Evolutionary conservation across 2,797 vertebrate genomes (phyloP).

Genomic region (Rallus crepitans): DNA sequence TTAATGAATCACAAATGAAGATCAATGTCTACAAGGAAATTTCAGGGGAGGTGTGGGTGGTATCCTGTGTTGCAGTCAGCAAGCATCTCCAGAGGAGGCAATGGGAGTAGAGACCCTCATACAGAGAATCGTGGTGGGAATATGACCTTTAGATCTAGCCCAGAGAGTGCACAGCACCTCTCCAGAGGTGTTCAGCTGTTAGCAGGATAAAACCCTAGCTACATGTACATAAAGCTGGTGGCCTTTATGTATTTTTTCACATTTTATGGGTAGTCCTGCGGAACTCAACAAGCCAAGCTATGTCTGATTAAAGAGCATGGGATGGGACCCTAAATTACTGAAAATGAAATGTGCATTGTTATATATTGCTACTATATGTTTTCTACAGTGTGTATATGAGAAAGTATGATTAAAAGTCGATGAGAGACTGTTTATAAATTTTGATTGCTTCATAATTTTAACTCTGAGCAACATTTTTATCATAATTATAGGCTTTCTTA

Average conservation of each 20-base stretch:
- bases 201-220: neutral
- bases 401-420: conserved; percentile 87
- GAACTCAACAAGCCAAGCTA: neutral
- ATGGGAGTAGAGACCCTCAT: neutral
- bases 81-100: neutral
- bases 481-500: conserved; percentile 89
- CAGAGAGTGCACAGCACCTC: neutral
- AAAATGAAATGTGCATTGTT: conserved; percentile 76
- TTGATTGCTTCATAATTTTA: conserved; percentile 90
- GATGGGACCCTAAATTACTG: conserved; percentile 50
- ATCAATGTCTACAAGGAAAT: neutral
- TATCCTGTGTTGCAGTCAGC: neutral
- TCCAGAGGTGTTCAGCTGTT: neutral
- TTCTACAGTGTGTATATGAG: conserved; percentile 83
- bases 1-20: conserved; percentile 30
- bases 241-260: neutral
- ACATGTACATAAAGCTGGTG: neutral
- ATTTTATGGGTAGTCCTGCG: neutral
- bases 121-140: neutral
- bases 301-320: neutral
- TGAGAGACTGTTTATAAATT: conserved; percentile 88
- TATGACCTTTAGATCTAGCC: neutral
- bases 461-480: conserved; percentile 89
- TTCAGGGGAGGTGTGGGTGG: neutral
- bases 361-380: conserved; percentile 80